Evolutionary conservation across 1,140 invertebrate species (phyloP).

Genomic region (Copidosoma floridanum): DNA sequence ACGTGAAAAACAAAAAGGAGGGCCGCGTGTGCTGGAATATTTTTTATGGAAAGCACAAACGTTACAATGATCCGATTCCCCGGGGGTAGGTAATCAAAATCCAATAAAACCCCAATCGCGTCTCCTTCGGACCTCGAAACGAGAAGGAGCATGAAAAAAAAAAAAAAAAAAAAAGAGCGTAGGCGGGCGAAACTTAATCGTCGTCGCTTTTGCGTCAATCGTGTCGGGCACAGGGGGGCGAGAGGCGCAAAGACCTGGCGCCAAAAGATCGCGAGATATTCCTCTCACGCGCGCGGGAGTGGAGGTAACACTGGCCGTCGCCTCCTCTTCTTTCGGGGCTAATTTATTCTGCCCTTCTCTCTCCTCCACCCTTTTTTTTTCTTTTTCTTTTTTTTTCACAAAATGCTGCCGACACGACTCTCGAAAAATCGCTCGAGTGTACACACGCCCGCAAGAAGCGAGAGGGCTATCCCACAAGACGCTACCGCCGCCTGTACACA

Average conservation of each 20-base stretch:
- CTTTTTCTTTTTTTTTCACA: background rate
- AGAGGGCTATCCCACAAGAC: background rate
- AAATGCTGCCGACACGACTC: background rate
- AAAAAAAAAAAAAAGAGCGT: no score
- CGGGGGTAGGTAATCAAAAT: slow-evolving; percentile 19
- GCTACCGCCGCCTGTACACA: no score
- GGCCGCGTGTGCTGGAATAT: background rate
- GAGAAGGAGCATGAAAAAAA: background rate
- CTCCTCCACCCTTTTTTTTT: background rate
- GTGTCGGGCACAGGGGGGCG: background rate
- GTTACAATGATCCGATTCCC: background rate
- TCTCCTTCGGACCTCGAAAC: background rate
- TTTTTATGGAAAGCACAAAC: background rate
- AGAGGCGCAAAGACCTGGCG: slow-evolving; percentile 11
- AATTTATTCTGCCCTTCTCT: slow-evolving; percentile 24
- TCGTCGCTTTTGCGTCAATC: slow-evolving; percentile 24
- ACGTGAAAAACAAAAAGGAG: background rate
- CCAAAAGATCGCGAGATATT: slow-evolving; percentile 29
- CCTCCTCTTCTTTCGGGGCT: background rate
- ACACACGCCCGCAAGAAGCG: background rate
- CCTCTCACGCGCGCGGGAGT: slow-evolving; percentile 2
- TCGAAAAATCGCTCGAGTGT: slow-evolving; percentile 3
- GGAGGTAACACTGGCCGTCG: background rate
- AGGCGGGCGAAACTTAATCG: slow-evolving; percentile 22
- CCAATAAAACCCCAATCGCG: slow-evolving; percentile 30